phyloP scores from a whole-genome alignment of 2,113 vertebrate species.

The Scomber japonicus region DNA sequence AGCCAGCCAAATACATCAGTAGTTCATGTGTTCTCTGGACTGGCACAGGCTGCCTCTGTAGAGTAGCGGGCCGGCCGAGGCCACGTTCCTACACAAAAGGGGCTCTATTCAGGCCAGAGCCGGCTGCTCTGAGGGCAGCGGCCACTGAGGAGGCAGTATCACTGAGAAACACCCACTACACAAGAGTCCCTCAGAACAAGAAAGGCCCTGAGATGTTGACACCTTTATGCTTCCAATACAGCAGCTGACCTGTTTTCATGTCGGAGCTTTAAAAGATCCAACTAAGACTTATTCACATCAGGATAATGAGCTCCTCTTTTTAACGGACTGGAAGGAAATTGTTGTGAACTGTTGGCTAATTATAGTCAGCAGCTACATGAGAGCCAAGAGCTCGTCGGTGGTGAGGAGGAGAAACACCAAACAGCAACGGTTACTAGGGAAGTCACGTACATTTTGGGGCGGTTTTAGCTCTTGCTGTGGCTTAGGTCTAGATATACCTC shows the following conservation, averaged over 20 bases:
- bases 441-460: conserved; percentile 32
- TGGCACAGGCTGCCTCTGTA: conserved; percentile 84
- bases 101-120: conserved; percentile 68
- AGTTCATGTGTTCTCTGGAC: conserved; percentile 77
- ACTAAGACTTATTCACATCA: conserved; percentile 31
- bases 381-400: conserved; percentile 47
- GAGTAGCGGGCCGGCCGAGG: conserved; percentile 62
- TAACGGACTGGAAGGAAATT: conserved; percentile 50
- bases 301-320: conserved; percentile 49
- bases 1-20: conserved; percentile 64
- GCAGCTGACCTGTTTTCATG: conserved; percentile 44
- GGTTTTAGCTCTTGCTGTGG: background rate
- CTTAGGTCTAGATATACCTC: background rate
- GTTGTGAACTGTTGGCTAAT: conserved; percentile 65
- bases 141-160: conserved; percentile 46
- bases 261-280: conserved; percentile 22
- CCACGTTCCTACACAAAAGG: conserved; percentile 73
- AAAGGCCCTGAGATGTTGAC: conserved; percentile 56
- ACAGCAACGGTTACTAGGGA: conserved; percentile 76
- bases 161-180: conserved; percentile 60
- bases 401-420: conserved; percentile 59
- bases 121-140: conserved; percentile 61
- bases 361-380: conserved; percentile 73
- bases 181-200: conserved; percentile 60
- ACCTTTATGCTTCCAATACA: conserved; percentile 61